Evolutionary conservation across 2,797 vertebrate genomes (phyloP).

Genomic region (Coranthus polyacanthus): DNA sequence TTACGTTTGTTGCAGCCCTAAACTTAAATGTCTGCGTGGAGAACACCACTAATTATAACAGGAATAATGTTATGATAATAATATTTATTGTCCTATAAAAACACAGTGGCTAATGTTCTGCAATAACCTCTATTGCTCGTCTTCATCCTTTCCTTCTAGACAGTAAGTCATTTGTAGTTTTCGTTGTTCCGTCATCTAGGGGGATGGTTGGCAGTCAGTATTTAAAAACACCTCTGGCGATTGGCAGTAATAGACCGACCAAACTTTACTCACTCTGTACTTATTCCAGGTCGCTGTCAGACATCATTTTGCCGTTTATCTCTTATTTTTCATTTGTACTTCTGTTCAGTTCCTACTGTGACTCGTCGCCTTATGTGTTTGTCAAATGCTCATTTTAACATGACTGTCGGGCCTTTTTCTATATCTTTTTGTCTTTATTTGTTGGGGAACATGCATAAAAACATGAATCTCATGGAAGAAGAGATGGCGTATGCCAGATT

Average conservation of each 20-base stretch:
- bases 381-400: background rate
- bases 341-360: too few species aligned
- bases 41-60: too few species aligned
- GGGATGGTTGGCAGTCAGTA: conserved; percentile 20
- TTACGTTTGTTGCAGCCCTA: too few species aligned
- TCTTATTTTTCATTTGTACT: too few species aligned
- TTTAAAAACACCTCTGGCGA: conserved; percentile 31
- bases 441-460: background rate
- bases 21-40: too few species aligned
- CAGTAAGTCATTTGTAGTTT: conserved; percentile 38
- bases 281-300: too few species aligned
- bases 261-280: background rate
- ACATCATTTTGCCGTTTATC: too few species aligned
- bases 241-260: background rate
- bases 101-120: too few species aligned
- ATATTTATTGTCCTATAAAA: too few species aligned
- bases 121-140: too few species aligned
- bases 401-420: background rate
- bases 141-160: conserved; percentile 1
- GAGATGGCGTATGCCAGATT: background rate
- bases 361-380: too few species aligned
- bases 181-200: conserved; percentile 25
- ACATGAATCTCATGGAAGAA: background rate
- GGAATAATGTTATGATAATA: too few species aligned
- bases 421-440: background rate